Evolutionary conservation across 64 coral and sea anemone species (phyloP), one percentile per base, ranked within the genome.

Genomic region (Acropora yongei): DNA sequence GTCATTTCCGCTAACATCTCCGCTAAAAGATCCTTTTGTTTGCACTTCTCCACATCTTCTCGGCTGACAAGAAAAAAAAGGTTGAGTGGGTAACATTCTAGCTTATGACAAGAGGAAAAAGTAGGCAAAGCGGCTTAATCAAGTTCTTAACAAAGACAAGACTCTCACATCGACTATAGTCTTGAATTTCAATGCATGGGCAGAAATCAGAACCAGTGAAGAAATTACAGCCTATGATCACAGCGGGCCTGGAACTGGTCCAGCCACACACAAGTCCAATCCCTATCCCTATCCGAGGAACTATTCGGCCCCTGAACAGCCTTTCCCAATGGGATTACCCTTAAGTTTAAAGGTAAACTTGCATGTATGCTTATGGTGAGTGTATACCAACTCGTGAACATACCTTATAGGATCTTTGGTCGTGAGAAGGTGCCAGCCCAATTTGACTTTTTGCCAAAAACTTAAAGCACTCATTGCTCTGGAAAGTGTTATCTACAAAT

Each of bases 1-100:
- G 96, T 98, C 96, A 98, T 98, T 80, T 98, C 96, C 41, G 93
- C 91, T 46, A 99, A 88, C 97, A 99, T 99, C 66, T 96, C 97
- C 39, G 94, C 97, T 44, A 99, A 76, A n/a, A 99, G 87, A 84
- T 99, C 97, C 80, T 99, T 99, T 72, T 99, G 97, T 85, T 99
- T 99, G 48, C 97, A 99, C 79, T 89, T 90, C 75, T 99, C 97
- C 8, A 99, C 97, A 76, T 99, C 97, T 89, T 99, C 97, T 89
- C 76, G 80, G 50, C 97, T 99, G 58, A 10, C 16, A 72, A 41
- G 68, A 91, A 41, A 67, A 67, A 63, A 1, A 63, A 11, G 7
- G 60, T 63, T 14, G 16, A 63, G 8, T 12, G 0, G 16, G 3
- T 63, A 10, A 63, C 10, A 63, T 13, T 13, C 8, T 7, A 10